phyloP scores from a whole-genome alignment of 2,113 vertebrate species.

The Hystrix brachyura region DNA sequence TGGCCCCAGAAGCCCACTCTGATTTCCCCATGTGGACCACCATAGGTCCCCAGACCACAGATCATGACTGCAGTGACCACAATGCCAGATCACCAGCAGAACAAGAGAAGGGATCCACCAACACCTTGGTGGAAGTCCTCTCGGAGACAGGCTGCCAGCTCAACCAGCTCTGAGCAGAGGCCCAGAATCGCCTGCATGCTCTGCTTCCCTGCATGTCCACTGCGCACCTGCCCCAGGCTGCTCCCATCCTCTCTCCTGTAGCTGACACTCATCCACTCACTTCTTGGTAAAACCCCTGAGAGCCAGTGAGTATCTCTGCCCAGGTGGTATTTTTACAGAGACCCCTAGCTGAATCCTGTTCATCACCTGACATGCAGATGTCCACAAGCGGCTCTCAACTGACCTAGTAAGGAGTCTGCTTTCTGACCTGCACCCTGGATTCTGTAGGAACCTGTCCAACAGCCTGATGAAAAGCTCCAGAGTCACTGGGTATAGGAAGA shows the following conservation, averaged over 20 bases:
- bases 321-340: background rate
- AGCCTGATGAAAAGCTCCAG: background rate
- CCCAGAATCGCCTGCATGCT: background rate
- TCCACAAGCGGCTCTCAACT: background rate
- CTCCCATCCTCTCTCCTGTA: no score
- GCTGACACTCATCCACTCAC: background rate
- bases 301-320: background rate
- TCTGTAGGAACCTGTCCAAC: background rate
- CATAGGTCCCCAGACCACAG: background rate
- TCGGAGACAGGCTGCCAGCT: background rate
- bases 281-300: background rate
- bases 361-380: background rate
- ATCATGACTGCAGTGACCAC: background rate
- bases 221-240: background rate
- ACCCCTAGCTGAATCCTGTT: background rate
- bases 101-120: background rate
- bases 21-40: background rate
- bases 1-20: background rate
- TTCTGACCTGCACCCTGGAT: accelerated
- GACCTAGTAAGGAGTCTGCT: background rate
- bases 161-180: background rate
- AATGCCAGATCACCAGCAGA: background rate
- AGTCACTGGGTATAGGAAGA: background rate
- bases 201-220: accelerated
- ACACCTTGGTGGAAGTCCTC: background rate